Evolutionary conservation across 2,797 vertebrate genomes (phyloP).

Genomic region (Chelmon rostratus): DNA sequence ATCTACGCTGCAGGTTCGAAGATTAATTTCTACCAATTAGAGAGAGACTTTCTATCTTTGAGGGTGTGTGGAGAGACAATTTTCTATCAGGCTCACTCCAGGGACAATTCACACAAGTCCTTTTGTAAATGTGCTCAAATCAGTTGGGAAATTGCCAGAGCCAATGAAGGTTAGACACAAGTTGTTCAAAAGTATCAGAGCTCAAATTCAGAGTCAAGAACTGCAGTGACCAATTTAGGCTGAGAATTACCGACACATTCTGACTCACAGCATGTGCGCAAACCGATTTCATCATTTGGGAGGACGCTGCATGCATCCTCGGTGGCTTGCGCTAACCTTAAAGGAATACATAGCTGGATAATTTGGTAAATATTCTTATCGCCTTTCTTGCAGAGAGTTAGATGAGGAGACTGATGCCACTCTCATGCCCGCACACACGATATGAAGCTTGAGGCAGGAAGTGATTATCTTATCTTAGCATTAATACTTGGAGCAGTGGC

Average conservation of each 20-base stretch:
- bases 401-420: no score
- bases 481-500: not conserved
- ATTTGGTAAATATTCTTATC: not conserved
- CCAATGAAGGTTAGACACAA: not conserved
- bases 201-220: not conserved
- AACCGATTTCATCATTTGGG: not conserved
- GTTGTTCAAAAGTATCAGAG: not conserved
- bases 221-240: not conserved
- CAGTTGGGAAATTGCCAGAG: not conserved
- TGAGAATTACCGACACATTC: no score
- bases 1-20: constrained; percentile 35
- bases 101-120: not conserved
- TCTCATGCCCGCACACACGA: not conserved
- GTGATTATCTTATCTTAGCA: not conserved
- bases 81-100: constrained; percentile 2
- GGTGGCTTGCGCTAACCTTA: no score
- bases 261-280: not conserved
- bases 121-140: not conserved
- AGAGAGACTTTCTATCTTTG: constrained; percentile 5
- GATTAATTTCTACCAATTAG: constrained; percentile 39
- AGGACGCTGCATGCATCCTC: not conserved
- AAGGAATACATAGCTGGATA: no score
- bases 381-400: not conserved
- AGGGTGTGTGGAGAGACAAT: not conserved
- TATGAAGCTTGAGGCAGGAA: not conserved